phyloP scores from a whole-genome alignment of 2,797 vertebrate species.

The Phalanger gymnotis region DNA sequence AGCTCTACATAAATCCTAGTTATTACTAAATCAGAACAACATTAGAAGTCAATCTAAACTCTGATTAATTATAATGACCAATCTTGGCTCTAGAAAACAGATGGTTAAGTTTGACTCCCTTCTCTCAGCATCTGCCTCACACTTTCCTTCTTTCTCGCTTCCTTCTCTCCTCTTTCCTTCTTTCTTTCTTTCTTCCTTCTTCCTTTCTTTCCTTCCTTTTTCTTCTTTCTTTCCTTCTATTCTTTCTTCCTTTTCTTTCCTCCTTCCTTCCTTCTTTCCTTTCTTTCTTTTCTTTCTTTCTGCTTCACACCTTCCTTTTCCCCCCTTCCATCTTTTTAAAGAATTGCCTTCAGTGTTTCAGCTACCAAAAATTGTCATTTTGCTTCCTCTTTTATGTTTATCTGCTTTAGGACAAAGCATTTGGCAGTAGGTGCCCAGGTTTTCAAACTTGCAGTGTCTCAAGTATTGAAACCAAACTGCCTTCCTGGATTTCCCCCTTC shows the following conservation, averaged over 20 bases:
- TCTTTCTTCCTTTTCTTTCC: neutral
- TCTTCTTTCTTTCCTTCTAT: fast-evolving
- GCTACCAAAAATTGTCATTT: neutral
- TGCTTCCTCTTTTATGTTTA: fast-evolving
- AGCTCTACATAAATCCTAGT: neutral
- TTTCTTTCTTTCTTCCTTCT: no score
- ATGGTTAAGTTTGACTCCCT: neutral
- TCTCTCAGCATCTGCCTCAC: neutral
- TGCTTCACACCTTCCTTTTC: neutral
- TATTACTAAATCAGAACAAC: neutral
- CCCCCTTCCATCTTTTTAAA: slow-evolving; percentile 3
- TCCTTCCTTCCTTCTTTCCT: neutral
- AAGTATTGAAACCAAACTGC: slow-evolving; percentile 16
- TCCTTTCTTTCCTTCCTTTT: neutral
- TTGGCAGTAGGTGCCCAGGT: fast-evolving
- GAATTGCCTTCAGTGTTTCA: neutral
- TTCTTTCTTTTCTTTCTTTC: no score
- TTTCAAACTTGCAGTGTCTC: neutral
- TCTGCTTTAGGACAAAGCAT: neutral
- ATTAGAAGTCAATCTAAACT: neutral
- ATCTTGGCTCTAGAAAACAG: neutral
- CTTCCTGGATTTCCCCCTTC: slow-evolving; percentile 11
- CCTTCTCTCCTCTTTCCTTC: no score
- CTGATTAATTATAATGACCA: neutral
- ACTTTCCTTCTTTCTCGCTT: no score